Evolutionary conservation across 2,113 vertebrate genomes (phyloP), one percentile per base, ranked within the genome.

Genomic region (Antigone vipio): DNA sequence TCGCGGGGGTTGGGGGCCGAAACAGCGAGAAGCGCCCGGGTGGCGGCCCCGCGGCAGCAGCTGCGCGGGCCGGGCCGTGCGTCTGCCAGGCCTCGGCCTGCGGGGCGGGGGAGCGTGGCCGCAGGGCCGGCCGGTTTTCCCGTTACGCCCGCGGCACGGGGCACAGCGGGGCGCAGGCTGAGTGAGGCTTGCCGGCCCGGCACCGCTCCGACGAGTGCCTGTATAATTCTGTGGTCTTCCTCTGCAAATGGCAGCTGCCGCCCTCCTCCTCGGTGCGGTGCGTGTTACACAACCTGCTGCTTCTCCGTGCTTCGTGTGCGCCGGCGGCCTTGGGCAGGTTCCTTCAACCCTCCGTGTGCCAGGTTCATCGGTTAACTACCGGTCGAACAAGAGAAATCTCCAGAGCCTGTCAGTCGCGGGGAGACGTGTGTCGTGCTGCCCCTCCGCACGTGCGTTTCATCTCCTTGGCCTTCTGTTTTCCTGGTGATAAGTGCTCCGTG

Each of bases 401-500:
- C 45, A 11, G 59, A 21, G 18, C 12, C 13, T 7, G 7, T n/a
- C 21, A 6, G 29, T 18, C 15, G 42, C 1, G 11, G 22, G 40
- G 50, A 6, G 40, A 55, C 11, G 0, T 1, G 38, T 19, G 29
- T 52, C 27, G 2, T 12, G 47, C 50, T 22, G 52, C 26, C 6
- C 27, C 8, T 12, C 8, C 4, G 76, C 32, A 3, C 2, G 3
- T 3, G 10, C 3, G 3, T 32, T 40, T 22, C 56, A 34, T 38
- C 11, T 27, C 42, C 32, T 34, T 13, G 35, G 35, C 23, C 5
- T 12, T 6, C 4, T 23, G 30, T 27, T 30, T 10, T 45, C 27
- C 56, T 44, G 16, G 5, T 44, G 5, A 7, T 5, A 3, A 2
- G 26, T 38, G 15, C 13, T 38, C 10, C 18, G 0, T 3, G 38